phyloP scores from a whole-genome alignment of 2,113 vertebrate genomes.

The Cephalopholis sonnerati region DNA sequence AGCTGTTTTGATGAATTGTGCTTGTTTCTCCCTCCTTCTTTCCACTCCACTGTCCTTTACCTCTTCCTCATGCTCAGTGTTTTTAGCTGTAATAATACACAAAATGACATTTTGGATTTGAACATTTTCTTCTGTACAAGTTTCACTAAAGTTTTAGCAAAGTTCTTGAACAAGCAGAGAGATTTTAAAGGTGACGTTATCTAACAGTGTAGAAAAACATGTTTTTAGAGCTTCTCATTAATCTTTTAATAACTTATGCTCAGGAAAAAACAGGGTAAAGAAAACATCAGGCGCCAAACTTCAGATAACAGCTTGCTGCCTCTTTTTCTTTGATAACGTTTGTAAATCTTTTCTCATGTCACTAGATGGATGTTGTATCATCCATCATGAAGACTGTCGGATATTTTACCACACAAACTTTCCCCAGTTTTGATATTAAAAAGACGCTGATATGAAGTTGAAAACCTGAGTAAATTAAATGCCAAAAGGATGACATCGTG shows the following conservation, averaged over 20 bases:
- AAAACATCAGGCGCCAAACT: neutral
- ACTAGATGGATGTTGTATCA: neutral
- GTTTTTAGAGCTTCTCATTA: neutral
- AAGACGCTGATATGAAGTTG: neutral
- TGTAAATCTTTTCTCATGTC: neutral
- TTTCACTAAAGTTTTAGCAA: neutral
- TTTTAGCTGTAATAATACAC: neutral
- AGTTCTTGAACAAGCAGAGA: neutral
- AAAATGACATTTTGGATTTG: neutral
- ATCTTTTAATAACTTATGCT: neutral
- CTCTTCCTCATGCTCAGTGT: no score
- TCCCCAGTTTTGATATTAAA: neutral
- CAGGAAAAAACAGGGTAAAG: neutral
- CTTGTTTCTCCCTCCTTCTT: no score
- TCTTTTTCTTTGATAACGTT: neutral
- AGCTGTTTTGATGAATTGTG: no score
- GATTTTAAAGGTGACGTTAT: neutral
- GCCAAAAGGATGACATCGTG: slow-evolving; percentile 4
- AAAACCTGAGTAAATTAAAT: slow-evolving; percentile 45
- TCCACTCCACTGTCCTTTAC: no score
- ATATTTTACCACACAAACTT: neutral
- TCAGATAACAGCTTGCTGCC: neutral
- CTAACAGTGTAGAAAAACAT: neutral
- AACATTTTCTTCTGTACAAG: neutral
- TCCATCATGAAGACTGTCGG: neutral